phyloP scores from a whole-genome alignment of 2,888 invertebrate genomes.

The Dendrolimus pini region DNA sequence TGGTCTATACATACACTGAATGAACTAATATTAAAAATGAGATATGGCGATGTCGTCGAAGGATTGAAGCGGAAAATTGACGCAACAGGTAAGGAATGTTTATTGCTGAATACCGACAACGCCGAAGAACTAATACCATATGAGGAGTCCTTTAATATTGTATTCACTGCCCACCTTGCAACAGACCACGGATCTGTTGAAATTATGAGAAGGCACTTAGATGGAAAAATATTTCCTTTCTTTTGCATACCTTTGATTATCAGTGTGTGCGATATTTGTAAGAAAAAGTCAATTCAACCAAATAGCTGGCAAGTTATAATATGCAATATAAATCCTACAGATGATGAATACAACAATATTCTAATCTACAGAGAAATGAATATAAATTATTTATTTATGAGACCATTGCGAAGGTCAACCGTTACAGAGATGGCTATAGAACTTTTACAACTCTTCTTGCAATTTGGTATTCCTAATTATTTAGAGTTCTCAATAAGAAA shows the following conservation, averaged over 20 bases:
- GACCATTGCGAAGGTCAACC: background rate
- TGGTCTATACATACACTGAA: background rate
- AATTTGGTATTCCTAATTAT: background rate
- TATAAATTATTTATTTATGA: background rate
- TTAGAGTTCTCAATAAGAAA: background rate
- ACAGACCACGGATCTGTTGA: background rate
- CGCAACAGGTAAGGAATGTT: background rate
- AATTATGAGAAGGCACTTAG: background rate
- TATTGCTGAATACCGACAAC: background rate
- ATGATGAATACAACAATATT: background rate
- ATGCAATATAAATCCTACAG: background rate
- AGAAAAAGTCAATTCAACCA: background rate
- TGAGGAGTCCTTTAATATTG: background rate
- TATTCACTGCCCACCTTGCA: background rate
- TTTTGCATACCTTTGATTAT: constrained; percentile 2
- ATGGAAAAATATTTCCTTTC: background rate
- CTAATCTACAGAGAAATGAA: background rate
- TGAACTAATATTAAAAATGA: background rate
- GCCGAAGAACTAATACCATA: background rate
- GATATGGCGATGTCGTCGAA: background rate
- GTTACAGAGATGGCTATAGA: background rate
- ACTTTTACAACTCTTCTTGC: background rate
- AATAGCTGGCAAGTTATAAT: background rate
- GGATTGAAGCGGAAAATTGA: background rate
- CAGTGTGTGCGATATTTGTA: background rate